Percentiles rank a stretch among this genome's conserved stretches.
phyloP scores from a whole-genome alignment of 2,797 vertebrate genomes.

The Characodon lateralis region DNA sequence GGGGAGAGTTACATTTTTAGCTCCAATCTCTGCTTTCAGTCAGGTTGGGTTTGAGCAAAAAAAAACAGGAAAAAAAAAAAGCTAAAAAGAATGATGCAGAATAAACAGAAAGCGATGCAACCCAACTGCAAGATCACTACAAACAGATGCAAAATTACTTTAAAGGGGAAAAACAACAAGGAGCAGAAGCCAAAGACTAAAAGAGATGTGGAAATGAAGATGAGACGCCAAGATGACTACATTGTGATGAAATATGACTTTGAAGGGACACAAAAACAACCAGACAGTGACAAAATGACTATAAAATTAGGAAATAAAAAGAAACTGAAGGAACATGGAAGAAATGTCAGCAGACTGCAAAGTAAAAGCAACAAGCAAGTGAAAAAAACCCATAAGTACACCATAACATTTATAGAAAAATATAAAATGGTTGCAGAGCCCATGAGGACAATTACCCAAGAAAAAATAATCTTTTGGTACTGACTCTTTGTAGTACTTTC shows the following conservation, averaged over 20 bases:
- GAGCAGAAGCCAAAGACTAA: neutral
- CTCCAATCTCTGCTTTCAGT: neutral
- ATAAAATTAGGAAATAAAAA: neutral
- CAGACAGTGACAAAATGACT: neutral
- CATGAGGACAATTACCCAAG: neutral
- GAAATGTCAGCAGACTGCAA: neutral
- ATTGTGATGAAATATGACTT: neutral
- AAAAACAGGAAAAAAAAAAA: neutral
- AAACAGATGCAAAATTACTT: neutral
- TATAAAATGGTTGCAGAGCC: neutral
- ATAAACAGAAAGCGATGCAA: neutral
- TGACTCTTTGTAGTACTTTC: conserved; percentile 10
- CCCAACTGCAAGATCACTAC: neutral
- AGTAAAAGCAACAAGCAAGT: neutral
- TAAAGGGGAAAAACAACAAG: neutral
- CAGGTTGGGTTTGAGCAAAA: neutral
- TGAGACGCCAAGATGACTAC: neutral
- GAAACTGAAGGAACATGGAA: neutral
- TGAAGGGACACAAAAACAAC: neutral
- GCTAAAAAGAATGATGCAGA: neutral
- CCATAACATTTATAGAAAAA: neutral
- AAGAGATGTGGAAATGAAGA: neutral
- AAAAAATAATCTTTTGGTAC: neutral
- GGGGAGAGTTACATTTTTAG: neutral
- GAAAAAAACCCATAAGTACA: neutral